Evolutionary conservation across 2,797 vertebrate species (phyloP).

Genomic region (Silurus lanzhouensis): DNA sequence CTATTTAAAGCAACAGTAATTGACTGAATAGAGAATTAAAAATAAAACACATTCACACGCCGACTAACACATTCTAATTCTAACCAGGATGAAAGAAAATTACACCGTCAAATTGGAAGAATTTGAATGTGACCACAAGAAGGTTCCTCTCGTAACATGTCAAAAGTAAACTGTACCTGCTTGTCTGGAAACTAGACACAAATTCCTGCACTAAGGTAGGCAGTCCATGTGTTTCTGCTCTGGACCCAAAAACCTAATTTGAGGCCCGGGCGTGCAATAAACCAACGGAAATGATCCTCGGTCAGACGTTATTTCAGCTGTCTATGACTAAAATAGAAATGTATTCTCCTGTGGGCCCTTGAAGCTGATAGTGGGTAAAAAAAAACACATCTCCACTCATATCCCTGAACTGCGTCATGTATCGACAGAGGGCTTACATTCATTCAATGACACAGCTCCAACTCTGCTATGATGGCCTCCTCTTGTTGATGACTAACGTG

Average conservation of each 20-base stretch:
- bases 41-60: background rate
- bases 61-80: background rate
- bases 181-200: conserved; percentile 51
- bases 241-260: conserved; percentile 43
- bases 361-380: conserved; percentile 62
- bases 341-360: conserved; percentile 44
- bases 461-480: conserved; percentile 54
- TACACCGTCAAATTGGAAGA: conserved; percentile 53
- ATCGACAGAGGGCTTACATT: conserved; percentile 35
- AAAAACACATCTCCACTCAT: conserved; percentile 45
- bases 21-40: too few species aligned
- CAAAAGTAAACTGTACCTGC: conserved; percentile 51
- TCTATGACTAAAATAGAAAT: conserved; percentile 52
- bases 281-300: conserved; percentile 37
- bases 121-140: conserved; percentile 57
- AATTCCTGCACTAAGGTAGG: conserved; percentile 49
- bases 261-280: conserved; percentile 22
- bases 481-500: conserved; percentile 58
- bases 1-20: too few species aligned
- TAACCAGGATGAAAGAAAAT: background rate
- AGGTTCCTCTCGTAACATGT: conserved; percentile 37
- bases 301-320: conserved; percentile 55
- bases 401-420: conserved; percentile 42
- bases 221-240: conserved; percentile 59
- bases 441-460: conserved; percentile 56